phyloP scores from a whole-genome alignment of 2,888 invertebrate species.

The Mythimna pallens region DNA sequence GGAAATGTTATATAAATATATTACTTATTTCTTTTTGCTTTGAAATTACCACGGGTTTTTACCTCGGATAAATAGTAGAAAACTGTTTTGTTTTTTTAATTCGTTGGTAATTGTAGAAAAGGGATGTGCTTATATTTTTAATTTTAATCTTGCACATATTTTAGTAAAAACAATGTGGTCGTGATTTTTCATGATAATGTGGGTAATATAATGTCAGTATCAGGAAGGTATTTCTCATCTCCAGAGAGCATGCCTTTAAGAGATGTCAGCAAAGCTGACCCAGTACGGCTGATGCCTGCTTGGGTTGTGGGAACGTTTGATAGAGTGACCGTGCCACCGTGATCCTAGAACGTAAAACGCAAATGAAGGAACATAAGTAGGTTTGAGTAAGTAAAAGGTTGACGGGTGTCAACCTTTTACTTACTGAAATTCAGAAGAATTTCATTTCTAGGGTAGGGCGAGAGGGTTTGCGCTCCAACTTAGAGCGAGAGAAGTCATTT shows the following conservation, averaged over 20 bases:
- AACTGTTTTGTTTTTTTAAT: neutral
- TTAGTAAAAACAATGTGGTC: neutral
- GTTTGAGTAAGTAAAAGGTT: too few relatives aligned
- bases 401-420: too few relatives aligned
- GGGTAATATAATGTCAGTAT: neutral
- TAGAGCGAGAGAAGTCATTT: too few relatives aligned
- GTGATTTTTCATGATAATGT: neutral
- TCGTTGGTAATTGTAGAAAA: neutral
- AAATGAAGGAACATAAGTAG: too few relatives aligned
- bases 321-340: too few relatives aligned
- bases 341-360: too few relatives aligned
- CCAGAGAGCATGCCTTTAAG: neutral
- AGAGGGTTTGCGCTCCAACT: too few relatives aligned
- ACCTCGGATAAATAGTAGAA: neutral
- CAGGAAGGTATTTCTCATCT: neutral
- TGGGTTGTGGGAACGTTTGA: too few relatives aligned
- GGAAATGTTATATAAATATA: neutral
- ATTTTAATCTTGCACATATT: neutral
- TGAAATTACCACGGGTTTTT: conserved; percentile 5
- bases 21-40: neutral
- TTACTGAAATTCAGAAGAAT: too few relatives aligned
- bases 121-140: neutral
- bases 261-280: too few relatives aligned
- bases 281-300: too few relatives aligned
- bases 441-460: too few relatives aligned